These are phyloP conservation scores for Myotis daubentonii DNA, from an alignment of 2,797 vertebrate species.

Conservation along the genomic window DNA sequence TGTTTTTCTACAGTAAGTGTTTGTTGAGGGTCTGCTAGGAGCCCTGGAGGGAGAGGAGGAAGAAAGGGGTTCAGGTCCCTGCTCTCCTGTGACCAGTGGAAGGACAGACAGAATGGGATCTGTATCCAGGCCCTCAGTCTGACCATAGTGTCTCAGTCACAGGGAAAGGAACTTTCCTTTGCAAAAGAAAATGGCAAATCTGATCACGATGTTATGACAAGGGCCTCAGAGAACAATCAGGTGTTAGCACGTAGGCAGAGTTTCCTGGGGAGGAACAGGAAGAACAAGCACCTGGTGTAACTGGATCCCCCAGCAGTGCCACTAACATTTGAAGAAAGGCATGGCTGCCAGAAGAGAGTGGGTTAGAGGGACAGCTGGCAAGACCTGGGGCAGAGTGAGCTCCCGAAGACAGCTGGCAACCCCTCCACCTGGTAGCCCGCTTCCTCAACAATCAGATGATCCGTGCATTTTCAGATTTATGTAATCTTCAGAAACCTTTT, in stretches of 20 bases:
- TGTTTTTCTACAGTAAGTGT: neutral
- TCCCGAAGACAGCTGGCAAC: neutral
- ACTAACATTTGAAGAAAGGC: neutral
- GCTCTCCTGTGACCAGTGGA: neutral
- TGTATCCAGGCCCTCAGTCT: neutral
- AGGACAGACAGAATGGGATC: neutral
- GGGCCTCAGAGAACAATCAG: neutral
- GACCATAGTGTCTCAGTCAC: neutral
- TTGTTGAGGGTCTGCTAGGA: neutral
- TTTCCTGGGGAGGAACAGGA: neutral
- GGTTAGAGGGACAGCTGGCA: neutral
- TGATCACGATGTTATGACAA: neutral
- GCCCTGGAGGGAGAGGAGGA: neutral
- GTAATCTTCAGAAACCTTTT: neutral
- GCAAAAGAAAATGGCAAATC: neutral
- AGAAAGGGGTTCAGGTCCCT: neutral
- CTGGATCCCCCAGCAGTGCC: neutral
- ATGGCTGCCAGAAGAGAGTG: neutral
- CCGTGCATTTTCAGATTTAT: neutral
- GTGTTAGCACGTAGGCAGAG: neutral
- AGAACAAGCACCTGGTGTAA: neutral
- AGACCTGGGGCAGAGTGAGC: neutral
- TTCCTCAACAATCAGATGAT: neutral
- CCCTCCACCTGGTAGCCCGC: neutral
- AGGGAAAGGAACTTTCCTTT: neutral